Percentiles rank a stretch among this genome's conserved stretches.
These are phyloP conservation scores for Tor tambroides DNA, from an alignment of 2,113 vertebrate genomes.

Conservation along the genomic window DNA sequence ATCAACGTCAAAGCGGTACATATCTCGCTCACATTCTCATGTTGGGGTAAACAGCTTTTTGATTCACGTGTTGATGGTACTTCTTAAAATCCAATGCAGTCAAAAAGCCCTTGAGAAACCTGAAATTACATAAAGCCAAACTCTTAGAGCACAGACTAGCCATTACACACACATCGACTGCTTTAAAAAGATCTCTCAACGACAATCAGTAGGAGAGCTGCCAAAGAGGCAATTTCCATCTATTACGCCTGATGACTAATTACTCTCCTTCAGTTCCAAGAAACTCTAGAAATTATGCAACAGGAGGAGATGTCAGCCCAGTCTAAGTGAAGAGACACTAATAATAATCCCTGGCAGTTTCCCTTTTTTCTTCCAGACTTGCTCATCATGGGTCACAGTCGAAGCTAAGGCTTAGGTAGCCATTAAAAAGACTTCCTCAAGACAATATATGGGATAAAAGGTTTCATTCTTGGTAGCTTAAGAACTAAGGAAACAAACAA, in stretches of 20 bases:
- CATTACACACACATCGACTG: not conserved
- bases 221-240: conserved; percentile 32
- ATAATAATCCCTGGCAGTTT: not conserved
- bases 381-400: not conserved
- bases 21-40: not conserved
- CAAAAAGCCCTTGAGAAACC: not conserved
- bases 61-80: not conserved
- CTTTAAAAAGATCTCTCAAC: conserved; percentile 28
- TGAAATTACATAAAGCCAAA: not conserved
- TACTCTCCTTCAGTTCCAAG: conserved; percentile 21
- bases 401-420: not conserved
- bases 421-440: not conserved
- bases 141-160: not conserved
- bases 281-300: conserved; percentile 23
- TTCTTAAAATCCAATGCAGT: not conserved
- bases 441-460: not conserved
- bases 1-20: not conserved
- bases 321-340: not conserved
- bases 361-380: not conserved
- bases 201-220: conserved; percentile 34
- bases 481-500: too few species aligned
- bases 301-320: not conserved
- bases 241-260: conserved; percentile 33
- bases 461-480: not conserved
- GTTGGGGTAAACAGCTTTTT: not conserved